Evolutionary conservation across 2,797 vertebrate genomes (phyloP), one percentile per base, ranked within the genome.

Genomic region (Taenioides sp.): DNA sequence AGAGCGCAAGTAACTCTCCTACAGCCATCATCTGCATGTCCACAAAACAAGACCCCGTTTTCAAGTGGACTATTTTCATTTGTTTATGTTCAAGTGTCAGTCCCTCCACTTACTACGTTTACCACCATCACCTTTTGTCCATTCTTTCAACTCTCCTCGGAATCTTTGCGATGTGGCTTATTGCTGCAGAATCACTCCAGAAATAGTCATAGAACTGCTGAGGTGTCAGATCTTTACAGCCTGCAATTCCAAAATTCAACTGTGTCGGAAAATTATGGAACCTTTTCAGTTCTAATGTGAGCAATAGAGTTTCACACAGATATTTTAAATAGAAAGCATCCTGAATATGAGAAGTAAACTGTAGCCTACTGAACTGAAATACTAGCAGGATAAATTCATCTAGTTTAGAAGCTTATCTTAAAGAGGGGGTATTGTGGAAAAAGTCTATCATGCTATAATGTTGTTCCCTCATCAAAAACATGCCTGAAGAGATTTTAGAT

Each of bases 181-280:
- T 79, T 72, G 66, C 74, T 85, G 83, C 84, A 79, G 70, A 95
- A 94, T 96, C 93, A 93, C 93, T 93, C 84, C 88, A 73, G 92
- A 94, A 95, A 92, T 91, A 93, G 94, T 95, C 92, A 86, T 90
- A 94, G 93, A 95, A 95, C 93, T 73, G 91, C 94, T 96, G 95
- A 94, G 94, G 94, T 96, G 93, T 95, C 94, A 96, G 96, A 96
- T 96, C 95, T 93, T 94, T 95, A 96, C 94, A 85, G 94, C 78
- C 91, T 90, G 14, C 86, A 79, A 86, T 85, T 85, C 82, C 80
- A 76, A 87, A 84, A 89, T 91, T 86, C 84, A 81, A 86, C 94
- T 95, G 95, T 95, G 22, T 10, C 4, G 4, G 54, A 57, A 47
- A 47, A 57, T 57, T 57, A 23, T 57, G 22, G 54, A 57, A 54